Base-by-base conservation (phyloP, 2,888 invertebrate species). In the Eilema depressum region DNA sequence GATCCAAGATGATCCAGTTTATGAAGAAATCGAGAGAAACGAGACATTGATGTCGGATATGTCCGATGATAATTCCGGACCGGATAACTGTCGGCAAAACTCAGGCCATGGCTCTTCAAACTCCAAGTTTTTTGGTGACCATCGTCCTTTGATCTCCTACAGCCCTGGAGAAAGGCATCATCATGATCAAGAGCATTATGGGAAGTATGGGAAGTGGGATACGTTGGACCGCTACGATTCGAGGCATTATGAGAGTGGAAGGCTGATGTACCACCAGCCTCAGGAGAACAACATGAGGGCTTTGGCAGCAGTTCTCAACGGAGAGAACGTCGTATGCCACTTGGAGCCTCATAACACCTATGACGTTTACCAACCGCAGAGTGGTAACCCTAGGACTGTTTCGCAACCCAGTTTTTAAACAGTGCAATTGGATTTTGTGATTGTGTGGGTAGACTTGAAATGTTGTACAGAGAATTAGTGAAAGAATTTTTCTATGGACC, bases 281-380 rank as follows among this genome's bases (percentile, higher is more conserved):
- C 95, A 94, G 47, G 95, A 95, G 75, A 96, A 94, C 82, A 95
- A 96, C 73, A 96, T 96, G 91, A 91, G 96, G 76, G 96, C 96
- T 12, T 82, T 96, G 77, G 97, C 98, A 37, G 98, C 98, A 20
- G 98, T 98, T 75, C 94, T 98, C 68, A 98, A 98, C 88, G 98
- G 98, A 63, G 97, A 97, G 85, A 97, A 98, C 74, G 98, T 98
- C 73, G 97, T 98, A 71, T 98, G 98, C 91, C 98, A 98, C 88
- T 92, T 98, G 84, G 98, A 98, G 89, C 98, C 98, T 57, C 97
- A 96, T 75, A 96, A 96, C 74, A 91, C 95, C 0, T 95, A 95
- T 78, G 95, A 95, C 79, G 94, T 91, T 0, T 95, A 95, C 83
- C 94, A 93, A 75, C 93, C 94, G 2, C 95, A 94, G 71, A 89